Evolutionary conservation across 2,797 vertebrate species (phyloP).

Genomic region (Rhodeus uyekii): DNA sequence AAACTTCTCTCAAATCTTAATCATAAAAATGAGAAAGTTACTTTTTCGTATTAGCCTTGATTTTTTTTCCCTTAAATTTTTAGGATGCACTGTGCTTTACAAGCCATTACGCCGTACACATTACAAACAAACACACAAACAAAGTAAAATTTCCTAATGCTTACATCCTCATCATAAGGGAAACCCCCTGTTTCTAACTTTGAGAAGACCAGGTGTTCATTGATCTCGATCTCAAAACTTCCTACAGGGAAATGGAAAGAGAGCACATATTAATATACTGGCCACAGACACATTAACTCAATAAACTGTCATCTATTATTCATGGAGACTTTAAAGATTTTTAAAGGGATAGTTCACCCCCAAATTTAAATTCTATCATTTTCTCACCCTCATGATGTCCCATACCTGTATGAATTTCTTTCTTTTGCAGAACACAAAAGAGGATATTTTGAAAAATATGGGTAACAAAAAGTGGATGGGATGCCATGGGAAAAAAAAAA

Average conservation of each 20-base stretch:
- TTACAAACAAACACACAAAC: neutral
- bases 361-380: no score
- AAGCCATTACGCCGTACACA: neutral
- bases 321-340: neutral
- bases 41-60: no score
- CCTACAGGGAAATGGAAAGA: conserved; percentile 68
- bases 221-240: conserved; percentile 90
- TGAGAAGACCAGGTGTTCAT: conserved; percentile 87
- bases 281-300: no score
- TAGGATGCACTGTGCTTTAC: neutral
- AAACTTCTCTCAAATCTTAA: no score
- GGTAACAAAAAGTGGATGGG: neutral
- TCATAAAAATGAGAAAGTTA: no score
- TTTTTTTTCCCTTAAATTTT: neutral
- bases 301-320: neutral
- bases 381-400: no score
- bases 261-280: neutral
- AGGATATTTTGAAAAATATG: neutral
- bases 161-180: conserved; percentile 91
- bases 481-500: no score
- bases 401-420: no score
- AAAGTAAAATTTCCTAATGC: conserved; percentile 58
- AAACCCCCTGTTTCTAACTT: conserved; percentile 89
- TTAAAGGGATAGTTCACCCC: neutral
- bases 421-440: no score